Evolutionary conservation across 2,888 invertebrate genomes (phyloP).

Genomic region (Dryococelus australis): DNA sequence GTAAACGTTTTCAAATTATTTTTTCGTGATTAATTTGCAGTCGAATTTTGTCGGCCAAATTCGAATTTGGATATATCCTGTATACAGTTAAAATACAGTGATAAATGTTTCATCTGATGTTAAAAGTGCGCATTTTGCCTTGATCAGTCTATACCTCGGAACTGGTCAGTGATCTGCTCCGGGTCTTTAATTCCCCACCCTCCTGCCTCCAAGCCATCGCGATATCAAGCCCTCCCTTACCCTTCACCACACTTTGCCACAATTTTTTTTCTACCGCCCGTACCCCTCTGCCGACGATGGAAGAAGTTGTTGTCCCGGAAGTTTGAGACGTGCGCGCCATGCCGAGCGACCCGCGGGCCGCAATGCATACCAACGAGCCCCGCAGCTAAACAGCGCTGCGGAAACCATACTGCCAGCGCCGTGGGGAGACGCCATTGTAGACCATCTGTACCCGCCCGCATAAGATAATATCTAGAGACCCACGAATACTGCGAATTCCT

Average conservation of each 20-base stretch:
- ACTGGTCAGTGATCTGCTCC: not conserved
- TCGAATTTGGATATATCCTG: too few species aligned
- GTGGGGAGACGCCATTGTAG: not conserved
- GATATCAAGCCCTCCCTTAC: not conserved
- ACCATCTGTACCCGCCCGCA: not conserved
- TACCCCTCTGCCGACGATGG: not conserved
- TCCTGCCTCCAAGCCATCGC: too few species aligned
- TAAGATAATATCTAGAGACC: not conserved
- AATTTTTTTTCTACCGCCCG: too few species aligned
- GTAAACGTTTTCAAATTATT: too few species aligned
- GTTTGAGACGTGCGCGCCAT: not conserved
- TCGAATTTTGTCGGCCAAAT: too few species aligned
- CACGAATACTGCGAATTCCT: too few species aligned
- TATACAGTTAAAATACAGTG: too few species aligned
- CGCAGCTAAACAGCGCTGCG: not conserved
- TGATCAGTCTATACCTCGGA: not conserved
- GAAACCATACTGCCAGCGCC: not conserved
- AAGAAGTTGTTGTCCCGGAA: conserved; percentile 9
- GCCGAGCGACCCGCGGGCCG: not conserved
- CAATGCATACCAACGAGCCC: not conserved
- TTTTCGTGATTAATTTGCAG: too few species aligned
- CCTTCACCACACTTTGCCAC: not conserved
- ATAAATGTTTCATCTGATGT: too few species aligned
- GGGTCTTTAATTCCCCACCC: not conserved
- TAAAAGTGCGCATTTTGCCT: too few species aligned